Evolutionary conservation across 64 coral and sea anemone species (phyloP).

Genomic region (Pocillopora verrucosa): DNA sequence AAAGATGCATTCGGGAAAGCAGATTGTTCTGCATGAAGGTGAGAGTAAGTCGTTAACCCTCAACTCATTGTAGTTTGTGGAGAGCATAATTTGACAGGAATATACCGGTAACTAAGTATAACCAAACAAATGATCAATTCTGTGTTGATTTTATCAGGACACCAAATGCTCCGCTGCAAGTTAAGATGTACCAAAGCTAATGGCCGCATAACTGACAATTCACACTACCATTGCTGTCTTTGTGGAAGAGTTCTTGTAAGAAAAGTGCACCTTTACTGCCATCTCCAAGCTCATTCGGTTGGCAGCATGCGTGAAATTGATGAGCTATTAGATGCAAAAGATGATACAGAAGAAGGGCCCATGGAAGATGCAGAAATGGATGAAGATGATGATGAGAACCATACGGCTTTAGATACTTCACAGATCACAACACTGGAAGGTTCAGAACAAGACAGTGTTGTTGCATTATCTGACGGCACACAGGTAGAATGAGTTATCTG

Average conservation of each 20-base stretch:
- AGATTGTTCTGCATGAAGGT: conserved; percentile 86
- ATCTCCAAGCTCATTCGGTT: conserved; percentile 80
- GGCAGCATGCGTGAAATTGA: conserved; percentile 81
- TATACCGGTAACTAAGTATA: too few relatives aligned
- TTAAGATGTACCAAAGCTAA: conserved; percentile 73
- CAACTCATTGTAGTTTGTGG: too few relatives aligned
- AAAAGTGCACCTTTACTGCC: conserved; percentile 89
- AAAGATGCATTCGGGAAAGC: conserved; percentile 83
- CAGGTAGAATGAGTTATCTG: conserved; percentile 46
- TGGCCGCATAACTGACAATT: conserved; percentile 85
- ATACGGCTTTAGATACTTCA: conserved; percentile 55
- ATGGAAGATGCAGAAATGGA: conserved; percentile 81
- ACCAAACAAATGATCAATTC: not conserved
- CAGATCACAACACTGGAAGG: conserved; percentile 64
- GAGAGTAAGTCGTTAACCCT: not conserved
- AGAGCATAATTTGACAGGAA: too few relatives aligned
- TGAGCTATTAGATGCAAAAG: conserved; percentile 70
- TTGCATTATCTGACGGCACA: conserved; percentile 79
- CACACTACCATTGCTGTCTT: conserved; percentile 93
- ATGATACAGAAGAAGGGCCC: conserved; percentile 68
- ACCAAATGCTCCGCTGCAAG: conserved; percentile 87
- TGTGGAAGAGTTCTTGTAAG: conserved; percentile 84
- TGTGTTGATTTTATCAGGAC: conserved; percentile 43
- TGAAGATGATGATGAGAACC: conserved; percentile 64
- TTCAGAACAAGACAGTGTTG: conserved; percentile 67